phyloP scores from a whole-genome alignment of 2,888 invertebrate species.

The Lordiphosa fenestrarum region DNA sequence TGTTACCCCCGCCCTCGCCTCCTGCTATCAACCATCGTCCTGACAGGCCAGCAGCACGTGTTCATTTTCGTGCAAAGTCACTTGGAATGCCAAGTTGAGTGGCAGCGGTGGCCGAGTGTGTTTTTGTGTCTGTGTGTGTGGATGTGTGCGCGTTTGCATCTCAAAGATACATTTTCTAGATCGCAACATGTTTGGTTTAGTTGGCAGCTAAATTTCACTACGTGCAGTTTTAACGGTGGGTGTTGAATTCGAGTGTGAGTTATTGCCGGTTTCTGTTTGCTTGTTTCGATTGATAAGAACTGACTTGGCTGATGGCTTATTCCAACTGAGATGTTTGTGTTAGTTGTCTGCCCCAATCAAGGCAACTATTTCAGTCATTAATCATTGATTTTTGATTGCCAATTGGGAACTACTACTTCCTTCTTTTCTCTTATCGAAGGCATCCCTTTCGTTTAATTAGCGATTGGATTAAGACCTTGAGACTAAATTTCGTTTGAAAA shows the following conservation, averaged over 20 bases:
- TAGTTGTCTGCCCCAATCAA: too few species aligned
- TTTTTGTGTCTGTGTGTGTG: conserved; percentile 17
- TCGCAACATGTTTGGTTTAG: conserved; percentile 47
- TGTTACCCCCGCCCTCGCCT: neutral
- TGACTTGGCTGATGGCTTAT: conserved; percentile 1
- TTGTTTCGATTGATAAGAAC: conserved; percentile 31
- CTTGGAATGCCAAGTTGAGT: conserved; percentile 51
- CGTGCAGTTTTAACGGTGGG: conserved; percentile 42
- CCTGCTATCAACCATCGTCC: conserved; percentile 14
- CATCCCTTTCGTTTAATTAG: too few species aligned
- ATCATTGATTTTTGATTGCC: too few species aligned
- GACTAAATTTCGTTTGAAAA: too few species aligned
- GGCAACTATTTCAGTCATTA: too few species aligned
- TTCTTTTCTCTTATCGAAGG: too few species aligned
- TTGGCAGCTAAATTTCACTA: conserved; percentile 57
- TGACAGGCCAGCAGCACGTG: conserved; percentile 57
- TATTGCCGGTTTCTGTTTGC: conserved; percentile 22
- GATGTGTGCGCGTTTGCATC: conserved; percentile 31
- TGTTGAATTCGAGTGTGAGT: conserved; percentile 16
- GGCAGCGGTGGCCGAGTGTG: conserved; percentile 20
- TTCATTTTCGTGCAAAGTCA: conserved; percentile 66
- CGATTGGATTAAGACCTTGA: too few species aligned
- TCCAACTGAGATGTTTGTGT: too few species aligned
- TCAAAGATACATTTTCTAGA: conserved; percentile 45
- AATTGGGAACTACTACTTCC: neutral